phyloP scores from a whole-genome alignment of 1,140 invertebrate genomes.

The Drosophila eugracilis region DNA sequence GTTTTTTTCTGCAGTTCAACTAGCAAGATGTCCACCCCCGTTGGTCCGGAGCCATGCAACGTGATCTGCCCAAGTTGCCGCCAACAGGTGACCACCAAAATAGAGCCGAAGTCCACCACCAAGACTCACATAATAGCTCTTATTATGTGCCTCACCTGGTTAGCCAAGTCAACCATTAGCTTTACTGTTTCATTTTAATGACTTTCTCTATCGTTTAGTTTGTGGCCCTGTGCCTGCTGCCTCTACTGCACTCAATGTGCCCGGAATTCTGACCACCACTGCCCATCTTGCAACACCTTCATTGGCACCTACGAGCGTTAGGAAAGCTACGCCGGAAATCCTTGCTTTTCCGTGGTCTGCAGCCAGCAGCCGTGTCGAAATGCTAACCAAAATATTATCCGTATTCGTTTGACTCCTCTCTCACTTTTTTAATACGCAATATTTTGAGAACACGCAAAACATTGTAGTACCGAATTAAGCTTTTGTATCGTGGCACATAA shows the following conservation, averaged over 20 bases:
- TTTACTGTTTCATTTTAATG: not conserved
- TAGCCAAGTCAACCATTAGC: conserved; percentile 22
- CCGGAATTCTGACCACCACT: conserved; percentile 87
- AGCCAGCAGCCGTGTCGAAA: conserved; percentile 7
- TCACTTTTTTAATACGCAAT: conserved; percentile 24
- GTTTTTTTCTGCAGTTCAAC: not conserved
- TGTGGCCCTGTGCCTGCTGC: conserved; percentile 87
- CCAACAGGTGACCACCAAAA: conserved; percentile 84
- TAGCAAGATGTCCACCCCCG: conserved; percentile 50
- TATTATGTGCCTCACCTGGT: conserved; percentile 87
- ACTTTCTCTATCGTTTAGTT: conserved; percentile 60
- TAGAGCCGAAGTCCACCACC: conserved; percentile 85
- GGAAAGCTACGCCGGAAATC: not conserved
- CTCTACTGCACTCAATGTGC: conserved; percentile 89
- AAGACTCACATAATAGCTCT: conserved; percentile 88
- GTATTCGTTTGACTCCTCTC: not conserved
- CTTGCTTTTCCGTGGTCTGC: conserved; percentile 8
- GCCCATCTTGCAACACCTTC: conserved; percentile 87
- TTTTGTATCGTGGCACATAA: conserved; percentile 3
- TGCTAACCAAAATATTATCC: not conserved
- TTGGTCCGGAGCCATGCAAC: conserved; percentile 85
- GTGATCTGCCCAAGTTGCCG: conserved; percentile 86
- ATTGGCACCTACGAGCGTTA: conserved; percentile 86
- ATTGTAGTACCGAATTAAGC: conserved; percentile 11
- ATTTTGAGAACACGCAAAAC: conserved; percentile 37